Percentiles rank a stretch among this genome's conserved stretches.
Evolutionary conservation across 2,113 vertebrate genomes (phyloP).

Genomic region (Chaetodon trifascialis): DNA sequence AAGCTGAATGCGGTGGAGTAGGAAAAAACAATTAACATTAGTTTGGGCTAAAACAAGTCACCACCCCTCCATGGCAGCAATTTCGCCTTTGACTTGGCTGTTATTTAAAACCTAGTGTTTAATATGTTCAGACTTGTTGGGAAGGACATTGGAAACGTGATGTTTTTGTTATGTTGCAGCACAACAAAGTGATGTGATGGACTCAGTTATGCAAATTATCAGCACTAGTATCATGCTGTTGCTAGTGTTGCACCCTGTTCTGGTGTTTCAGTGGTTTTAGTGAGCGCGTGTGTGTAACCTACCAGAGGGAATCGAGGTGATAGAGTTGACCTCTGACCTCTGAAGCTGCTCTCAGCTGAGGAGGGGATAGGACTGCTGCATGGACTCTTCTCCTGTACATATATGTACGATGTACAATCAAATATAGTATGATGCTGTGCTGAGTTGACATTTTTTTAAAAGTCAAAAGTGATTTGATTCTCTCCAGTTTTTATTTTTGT

Average conservation of each 20-base stretch:
- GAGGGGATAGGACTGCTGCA: slow-evolving; percentile 89
- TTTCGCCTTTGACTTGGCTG: too few species aligned
- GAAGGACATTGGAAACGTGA: not conserved
- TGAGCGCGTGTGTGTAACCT: slow-evolving; percentile 46
- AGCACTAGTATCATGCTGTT: not conserved
- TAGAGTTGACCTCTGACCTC: slow-evolving; percentile 80
- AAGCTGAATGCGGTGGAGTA: too few species aligned
- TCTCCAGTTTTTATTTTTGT: not conserved
- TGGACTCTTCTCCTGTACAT: slow-evolving; percentile 85
- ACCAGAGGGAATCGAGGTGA: slow-evolving; percentile 89
- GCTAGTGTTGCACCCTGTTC: not conserved
- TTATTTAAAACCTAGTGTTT: too few species aligned
- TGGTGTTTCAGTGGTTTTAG: not conserved
- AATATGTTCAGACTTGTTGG: too few species aligned
- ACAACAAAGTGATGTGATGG: not conserved
- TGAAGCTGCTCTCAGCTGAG: slow-evolving; percentile 86
- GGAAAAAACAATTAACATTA: too few species aligned
- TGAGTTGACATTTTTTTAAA: too few species aligned
- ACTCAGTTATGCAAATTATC: not conserved
- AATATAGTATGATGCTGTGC: not conserved
- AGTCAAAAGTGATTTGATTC: not conserved
- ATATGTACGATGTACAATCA: not conserved
- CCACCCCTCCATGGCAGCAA: too few species aligned
- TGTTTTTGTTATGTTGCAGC: too few species aligned
- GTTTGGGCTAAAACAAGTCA: too few species aligned